Evolutionary conservation across 2,888 invertebrate genomes (phyloP), one percentile per base, ranked within the genome.

Genomic region (Parnassius smintheus): DNA sequence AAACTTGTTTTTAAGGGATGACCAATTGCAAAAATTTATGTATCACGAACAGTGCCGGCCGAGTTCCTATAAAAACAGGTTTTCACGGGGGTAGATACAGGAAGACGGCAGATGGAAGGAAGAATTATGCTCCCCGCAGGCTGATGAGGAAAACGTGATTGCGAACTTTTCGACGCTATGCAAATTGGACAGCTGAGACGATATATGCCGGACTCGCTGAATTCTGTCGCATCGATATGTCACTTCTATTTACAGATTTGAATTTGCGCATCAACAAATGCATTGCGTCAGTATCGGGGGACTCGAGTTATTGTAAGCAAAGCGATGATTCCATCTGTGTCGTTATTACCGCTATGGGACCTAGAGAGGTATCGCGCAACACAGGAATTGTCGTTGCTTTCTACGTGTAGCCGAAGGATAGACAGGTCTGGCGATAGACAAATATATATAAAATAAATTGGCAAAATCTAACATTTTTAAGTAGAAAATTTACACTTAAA

Each of bases 1-100:
- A 86, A 91, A 91, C 89, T 89, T 90, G 89, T 90, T 90, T 91
- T 92, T 88, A 91, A 91, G 91, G 92, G 92, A 92, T 91, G 92
- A 90, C 92, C 92, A 89, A 87, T 88, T 83, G 86, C 86, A 83
- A 77, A 88, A 90, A 92, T 92, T 88, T 92, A 91, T 92, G 91
- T 91, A 91, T 89, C 88, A 86, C 81, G 80, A 82, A 85, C 84
- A 85, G 71, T 75, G 91, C 91, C 86, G 91, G 89, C 84, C 77
- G 82, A 81, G 78, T 81, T 79, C 80, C 76, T 74, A 76, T 85
- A 86, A 90, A 91, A 91, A 88, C 86, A 85, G 86, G 82, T 82
- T 78, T 71, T 75, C 75, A 78, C 77, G 77, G 78, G 89, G 88
- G 90, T 85, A 80, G 85, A 85, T 83, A 87, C 88, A 88, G 90